Percentiles rank a stretch among this genome's conserved stretches.
These are phyloP conservation scores for Mythimna loreyi DNA, from an alignment of 2,888 invertebrate species.

Conservation along the genomic window DNA sequence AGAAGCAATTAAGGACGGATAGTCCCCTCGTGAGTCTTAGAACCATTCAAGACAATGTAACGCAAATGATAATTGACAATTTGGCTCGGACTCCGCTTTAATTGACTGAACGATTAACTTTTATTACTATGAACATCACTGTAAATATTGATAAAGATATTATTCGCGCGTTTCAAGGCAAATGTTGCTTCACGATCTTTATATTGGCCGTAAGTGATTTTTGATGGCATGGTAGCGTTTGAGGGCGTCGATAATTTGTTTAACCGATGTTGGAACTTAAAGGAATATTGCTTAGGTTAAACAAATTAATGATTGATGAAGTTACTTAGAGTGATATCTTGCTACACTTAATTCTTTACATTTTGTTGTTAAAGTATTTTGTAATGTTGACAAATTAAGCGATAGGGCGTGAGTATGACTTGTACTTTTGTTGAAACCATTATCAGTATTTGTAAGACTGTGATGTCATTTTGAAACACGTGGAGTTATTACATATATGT, in stretches of 20 bases:
- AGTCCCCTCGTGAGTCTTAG: conserved; percentile 60
- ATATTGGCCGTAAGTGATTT: conserved; percentile 82
- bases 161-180: conserved; percentile 69
- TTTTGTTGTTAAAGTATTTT: conserved; percentile 23
- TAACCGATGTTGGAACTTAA: conserved; percentile 29
- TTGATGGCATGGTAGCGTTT: conserved; percentile 76
- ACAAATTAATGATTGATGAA: conserved; percentile 28
- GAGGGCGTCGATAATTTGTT: conserved; percentile 63
- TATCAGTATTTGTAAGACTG: conserved; percentile 54
- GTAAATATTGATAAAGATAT: conserved; percentile 80
- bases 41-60: conserved; percentile 71
- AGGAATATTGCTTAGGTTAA: conserved; percentile 34
- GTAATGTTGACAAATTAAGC: conserved; percentile 19
- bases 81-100: conserved; percentile 71
- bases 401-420: conserved; percentile 28
- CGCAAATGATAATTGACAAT: conserved; percentile 74
- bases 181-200: conserved; percentile 75
- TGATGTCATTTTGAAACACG: conserved; percentile 43
- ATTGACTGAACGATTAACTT: conserved; percentile 78
- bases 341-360: conserved; percentile 9
- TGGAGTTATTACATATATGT: conserved; percentile 29
- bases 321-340: background rate
- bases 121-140: conserved; percentile 73
- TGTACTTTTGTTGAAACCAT: conserved; percentile 65
- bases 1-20: conserved; percentile 62